Conservation (phyloP, 2,888 invertebrate species). For the Hypomecis punctinalis region DNA sequence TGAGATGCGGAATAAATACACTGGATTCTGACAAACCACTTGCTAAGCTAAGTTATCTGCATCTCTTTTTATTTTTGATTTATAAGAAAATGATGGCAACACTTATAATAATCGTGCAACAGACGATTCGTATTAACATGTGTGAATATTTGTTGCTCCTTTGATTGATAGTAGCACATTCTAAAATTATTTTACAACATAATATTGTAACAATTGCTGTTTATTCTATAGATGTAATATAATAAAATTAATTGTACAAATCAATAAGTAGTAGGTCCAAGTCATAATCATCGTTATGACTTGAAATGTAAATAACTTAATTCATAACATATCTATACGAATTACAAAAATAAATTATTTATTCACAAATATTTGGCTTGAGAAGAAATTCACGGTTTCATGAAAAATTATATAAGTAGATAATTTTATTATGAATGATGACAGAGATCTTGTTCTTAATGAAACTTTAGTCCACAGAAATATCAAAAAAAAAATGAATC, state of each 20-base stretch:
- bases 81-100: no score
- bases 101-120: no score
- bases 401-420: neutral
- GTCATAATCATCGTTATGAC: neutral
- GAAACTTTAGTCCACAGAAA: neutral
- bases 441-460: neutral
- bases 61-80: no score
- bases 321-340: neutral
- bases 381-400: constrained; percentile 1
- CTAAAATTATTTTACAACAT: no score
- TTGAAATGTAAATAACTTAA: neutral
- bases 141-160: no score
- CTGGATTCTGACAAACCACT: no score
- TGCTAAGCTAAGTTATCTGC: no score
- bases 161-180: no score
- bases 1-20: no score
- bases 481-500: neutral
- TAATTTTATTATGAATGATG: neutral
- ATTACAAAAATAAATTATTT: constrained; percentile 14
- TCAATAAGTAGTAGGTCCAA: neutral
- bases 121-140: no score
- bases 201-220: no score
- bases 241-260: neutral
- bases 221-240: no score
- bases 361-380: constrained; percentile 26